phyloP scores from a whole-genome alignment of 2,888 invertebrate species.

The Ectemnius lituratus region DNA sequence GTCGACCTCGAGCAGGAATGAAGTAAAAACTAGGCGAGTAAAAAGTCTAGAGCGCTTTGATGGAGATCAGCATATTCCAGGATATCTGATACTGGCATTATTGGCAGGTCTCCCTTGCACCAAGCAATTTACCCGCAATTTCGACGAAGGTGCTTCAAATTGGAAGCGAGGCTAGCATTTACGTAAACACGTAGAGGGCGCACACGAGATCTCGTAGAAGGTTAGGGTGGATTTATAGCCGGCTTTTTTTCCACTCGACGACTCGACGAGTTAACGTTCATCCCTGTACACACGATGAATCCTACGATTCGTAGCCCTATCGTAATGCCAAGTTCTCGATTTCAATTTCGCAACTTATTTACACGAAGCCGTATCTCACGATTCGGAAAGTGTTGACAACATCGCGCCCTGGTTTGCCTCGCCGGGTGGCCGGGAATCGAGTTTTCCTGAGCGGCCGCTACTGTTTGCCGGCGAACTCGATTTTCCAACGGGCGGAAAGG shows the following conservation, averaged over 20 bases:
- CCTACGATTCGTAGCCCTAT: neutral
- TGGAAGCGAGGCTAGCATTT: too few relatives aligned
- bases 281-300: slow-evolving; percentile 30
- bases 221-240: slow-evolving; percentile 12
- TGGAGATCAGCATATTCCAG: too few relatives aligned
- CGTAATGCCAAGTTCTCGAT: slow-evolving; percentile 39
- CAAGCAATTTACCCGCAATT: too few relatives aligned
- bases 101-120: too few relatives aligned
- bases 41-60: too few relatives aligned
- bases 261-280: slow-evolving; percentile 11
- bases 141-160: too few relatives aligned
- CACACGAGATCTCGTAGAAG: neutral
- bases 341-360: slow-evolving; percentile 60
- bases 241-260: slow-evolving; percentile 2
- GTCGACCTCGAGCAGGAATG: too few relatives aligned
- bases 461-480: slow-evolving; percentile 38
- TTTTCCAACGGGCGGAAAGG: slow-evolving; percentile 34
- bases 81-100: too few relatives aligned
- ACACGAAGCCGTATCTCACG: slow-evolving; percentile 13
- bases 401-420: too few relatives aligned
- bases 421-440: slow-evolving; percentile 29
- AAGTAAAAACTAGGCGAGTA: too few relatives aligned
- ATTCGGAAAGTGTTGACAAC: too few relatives aligned
- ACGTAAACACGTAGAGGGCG: too few relatives aligned
- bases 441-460: slow-evolving; percentile 21